These are phyloP conservation scores for Globia sparganii DNA, from an alignment of 2,888 invertebrate genomes.

Conservation along the genomic window DNA sequence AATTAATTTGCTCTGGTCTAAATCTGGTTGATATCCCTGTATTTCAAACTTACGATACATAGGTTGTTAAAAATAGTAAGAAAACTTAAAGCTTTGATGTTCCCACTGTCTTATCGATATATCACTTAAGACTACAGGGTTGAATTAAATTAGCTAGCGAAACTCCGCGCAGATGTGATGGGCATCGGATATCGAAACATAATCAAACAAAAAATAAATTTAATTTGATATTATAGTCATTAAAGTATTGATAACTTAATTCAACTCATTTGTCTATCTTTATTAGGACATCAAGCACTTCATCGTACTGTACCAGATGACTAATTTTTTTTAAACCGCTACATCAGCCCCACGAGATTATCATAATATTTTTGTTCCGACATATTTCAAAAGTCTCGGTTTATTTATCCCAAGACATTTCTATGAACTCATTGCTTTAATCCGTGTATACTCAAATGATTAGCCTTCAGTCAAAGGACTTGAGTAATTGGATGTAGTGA, in stretches of 20 bases:
- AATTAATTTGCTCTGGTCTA: neutral
- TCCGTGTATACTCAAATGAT: neutral
- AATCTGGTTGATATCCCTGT: neutral
- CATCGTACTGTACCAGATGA: neutral
- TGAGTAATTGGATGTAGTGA: slow-evolving; percentile 47
- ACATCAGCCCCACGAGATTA: neutral
- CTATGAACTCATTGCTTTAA: neutral
- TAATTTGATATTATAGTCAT: neutral
- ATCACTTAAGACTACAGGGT: neutral
- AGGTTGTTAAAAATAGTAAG: neutral
- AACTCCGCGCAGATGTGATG: too few relatives aligned
- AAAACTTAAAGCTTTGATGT: neutral
- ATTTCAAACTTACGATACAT: neutral
- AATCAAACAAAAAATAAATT: too few relatives aligned
- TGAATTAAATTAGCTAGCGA: too few relatives aligned
- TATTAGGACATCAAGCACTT: neutral
- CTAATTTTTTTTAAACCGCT: neutral
- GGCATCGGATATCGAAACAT: too few relatives aligned
- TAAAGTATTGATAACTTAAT: neutral
- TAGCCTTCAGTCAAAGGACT: neutral
- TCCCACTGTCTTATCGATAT: neutral
- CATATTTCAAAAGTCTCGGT: neutral
- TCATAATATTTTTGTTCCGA: neutral
- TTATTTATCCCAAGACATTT: neutral
- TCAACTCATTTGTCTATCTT: neutral